phyloP scores from a whole-genome alignment of 2,888 invertebrate species.

The Trissolcus japonicus region DNA sequence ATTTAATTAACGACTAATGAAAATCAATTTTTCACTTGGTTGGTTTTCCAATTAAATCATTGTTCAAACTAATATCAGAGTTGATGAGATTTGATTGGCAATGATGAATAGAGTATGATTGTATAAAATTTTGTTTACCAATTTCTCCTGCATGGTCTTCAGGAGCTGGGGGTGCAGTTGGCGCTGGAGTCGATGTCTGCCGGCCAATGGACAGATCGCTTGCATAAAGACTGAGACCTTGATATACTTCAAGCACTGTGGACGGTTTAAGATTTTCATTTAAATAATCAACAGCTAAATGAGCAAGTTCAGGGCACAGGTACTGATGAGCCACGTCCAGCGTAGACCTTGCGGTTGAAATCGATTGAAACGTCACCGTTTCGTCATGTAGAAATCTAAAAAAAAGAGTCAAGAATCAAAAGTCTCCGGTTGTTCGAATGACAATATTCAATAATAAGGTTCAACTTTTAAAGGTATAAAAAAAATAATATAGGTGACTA shows the following conservation, averaged over 20 bases:
- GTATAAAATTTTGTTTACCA: slow-evolving; percentile 57
- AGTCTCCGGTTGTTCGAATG: no score
- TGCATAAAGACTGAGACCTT: slow-evolving; percentile 76
- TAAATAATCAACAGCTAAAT: slow-evolving; percentile 82
- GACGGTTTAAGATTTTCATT: slow-evolving; percentile 81
- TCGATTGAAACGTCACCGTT: slow-evolving; percentile 80
- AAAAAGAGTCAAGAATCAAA: not conserved
- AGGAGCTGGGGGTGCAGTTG: slow-evolving; percentile 77
- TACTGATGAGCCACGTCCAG: slow-evolving; percentile 86
- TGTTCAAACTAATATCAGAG: not conserved
- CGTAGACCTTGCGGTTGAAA: slow-evolving; percentile 82
- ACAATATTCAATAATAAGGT: no score
- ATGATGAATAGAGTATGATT: not conserved
- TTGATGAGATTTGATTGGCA: not conserved
- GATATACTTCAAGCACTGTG: slow-evolving; percentile 82
- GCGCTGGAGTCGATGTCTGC: slow-evolving; percentile 70
- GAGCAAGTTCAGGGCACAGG: slow-evolving; percentile 83
- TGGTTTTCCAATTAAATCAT: not conserved
- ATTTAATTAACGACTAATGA: not conserved
- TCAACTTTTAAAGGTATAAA: no score
- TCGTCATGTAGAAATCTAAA: slow-evolving; percentile 82
- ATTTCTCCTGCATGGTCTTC: slow-evolving; percentile 67
- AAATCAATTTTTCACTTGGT: not conserved
- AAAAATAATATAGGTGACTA: not conserved
- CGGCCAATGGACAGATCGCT: slow-evolving; percentile 58